These are phyloP conservation scores for Cyaniris semiargus DNA, from an alignment of 2,888 invertebrate genomes.

Conservation along the genomic window DNA sequence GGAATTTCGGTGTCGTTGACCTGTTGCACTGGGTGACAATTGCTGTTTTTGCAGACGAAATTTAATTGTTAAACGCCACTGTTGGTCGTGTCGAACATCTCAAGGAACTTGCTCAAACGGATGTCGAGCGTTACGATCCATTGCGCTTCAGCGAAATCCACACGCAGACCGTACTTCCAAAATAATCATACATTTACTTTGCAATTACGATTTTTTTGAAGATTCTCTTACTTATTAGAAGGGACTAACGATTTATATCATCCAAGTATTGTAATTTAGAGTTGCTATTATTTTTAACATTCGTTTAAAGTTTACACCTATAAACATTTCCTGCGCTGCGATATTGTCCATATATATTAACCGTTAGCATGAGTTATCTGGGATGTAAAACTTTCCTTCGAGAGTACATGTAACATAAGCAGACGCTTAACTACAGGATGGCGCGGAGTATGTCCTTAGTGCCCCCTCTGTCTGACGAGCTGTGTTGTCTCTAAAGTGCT, in stretches of 20 bases:
- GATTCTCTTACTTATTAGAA: background rate
- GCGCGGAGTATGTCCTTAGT: slow-evolving; percentile 15
- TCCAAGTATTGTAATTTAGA: no score
- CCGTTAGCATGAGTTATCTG: background rate
- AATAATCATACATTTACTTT: background rate
- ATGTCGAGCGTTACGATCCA: slow-evolving; percentile 62
- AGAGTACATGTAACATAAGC: slow-evolving; percentile 1
- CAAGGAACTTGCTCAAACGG: slow-evolving; percentile 61
- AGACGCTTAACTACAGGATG: slow-evolving; percentile 19
- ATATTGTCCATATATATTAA: background rate
- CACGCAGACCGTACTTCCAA: background rate
- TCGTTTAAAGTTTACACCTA: no score
- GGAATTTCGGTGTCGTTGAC: slow-evolving; percentile 11
- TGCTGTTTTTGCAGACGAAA: slow-evolving; percentile 19
- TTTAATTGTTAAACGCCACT: slow-evolving; percentile 1
- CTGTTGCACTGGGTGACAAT: slow-evolving; percentile 16
- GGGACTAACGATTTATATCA: no score
- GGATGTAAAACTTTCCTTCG: background rate
- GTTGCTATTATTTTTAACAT: no score
- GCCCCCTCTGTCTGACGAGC: slow-evolving; percentile 29
- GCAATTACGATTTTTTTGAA: background rate
- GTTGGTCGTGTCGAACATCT: slow-evolving; percentile 10
- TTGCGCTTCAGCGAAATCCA: slow-evolving; percentile 61
- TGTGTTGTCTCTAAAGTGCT: slow-evolving; percentile 26
- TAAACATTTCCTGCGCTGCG: no score